A percentile compares a stretch with the other conserved stretches of the same genome.
Evolutionary conservation across 2,797 vertebrate species (phyloP).

Genomic region (Phaenicophaeus curvirostris): DNA sequence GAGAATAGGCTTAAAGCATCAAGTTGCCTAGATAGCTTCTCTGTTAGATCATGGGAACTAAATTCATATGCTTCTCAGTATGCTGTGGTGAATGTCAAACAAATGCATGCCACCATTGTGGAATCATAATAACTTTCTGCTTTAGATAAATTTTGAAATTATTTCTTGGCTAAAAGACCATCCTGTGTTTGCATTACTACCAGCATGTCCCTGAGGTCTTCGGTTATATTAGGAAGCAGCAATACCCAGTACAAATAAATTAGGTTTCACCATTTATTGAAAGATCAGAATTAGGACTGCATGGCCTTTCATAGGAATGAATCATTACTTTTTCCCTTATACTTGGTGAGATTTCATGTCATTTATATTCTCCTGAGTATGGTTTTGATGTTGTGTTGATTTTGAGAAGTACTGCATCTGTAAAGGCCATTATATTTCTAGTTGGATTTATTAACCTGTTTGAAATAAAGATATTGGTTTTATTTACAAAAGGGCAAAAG

Average conservation of each 20-base stretch:
- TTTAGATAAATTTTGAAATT: conserved; percentile 53
- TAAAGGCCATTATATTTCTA: background rate
- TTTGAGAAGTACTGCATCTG: background rate
- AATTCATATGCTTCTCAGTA: conserved; percentile 28
- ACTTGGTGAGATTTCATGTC: background rate
- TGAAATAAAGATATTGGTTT: background rate
- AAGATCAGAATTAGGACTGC: background rate
- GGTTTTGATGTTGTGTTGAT: background rate
- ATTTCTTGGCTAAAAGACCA: conserved; percentile 44
- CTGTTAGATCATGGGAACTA: conserved; percentile 58
- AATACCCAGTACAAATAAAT: conserved; percentile 47
- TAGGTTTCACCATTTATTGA: conserved; percentile 31
- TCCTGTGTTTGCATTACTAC: conserved; percentile 50
- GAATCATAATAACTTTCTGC: conserved; percentile 58
- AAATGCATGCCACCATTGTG: conserved; percentile 54
- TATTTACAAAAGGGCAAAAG: background rate
- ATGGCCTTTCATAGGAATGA: background rate
- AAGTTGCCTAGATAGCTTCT: conserved; percentile 37
- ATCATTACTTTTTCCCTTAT: background rate
- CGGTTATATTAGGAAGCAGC: conserved; percentile 56
- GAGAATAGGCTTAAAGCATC: background rate
- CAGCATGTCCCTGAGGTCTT: background rate
- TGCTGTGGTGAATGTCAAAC: conserved; percentile 36
- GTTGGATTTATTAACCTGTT: background rate
- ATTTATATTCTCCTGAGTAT: background rate